Percentiles rank a stretch among this genome's conserved stretches.
Conservation (phyloP, 2,113 vertebrate species). For the Nothocercus julius region DNA sequence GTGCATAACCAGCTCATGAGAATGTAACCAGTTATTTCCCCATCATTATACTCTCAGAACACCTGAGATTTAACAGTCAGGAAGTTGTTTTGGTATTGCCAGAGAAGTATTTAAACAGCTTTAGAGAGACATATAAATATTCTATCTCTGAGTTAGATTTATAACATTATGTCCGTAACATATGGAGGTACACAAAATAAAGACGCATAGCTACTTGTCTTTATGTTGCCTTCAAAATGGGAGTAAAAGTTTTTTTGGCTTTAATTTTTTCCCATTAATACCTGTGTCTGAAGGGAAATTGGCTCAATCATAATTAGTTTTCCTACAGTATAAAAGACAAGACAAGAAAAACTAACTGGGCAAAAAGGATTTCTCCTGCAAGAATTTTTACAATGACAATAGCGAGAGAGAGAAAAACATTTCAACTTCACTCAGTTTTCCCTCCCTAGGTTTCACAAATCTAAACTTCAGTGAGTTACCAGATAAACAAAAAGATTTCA, state of each 20-base stretch:
- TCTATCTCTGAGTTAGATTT: not conserved
- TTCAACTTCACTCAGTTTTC: not conserved
- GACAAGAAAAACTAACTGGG: not conserved
- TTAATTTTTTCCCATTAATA: not conserved
- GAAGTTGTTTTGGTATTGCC: not conserved
- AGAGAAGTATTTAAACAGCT: not conserved
- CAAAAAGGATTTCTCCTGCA: not conserved
- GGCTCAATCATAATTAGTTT: constrained; percentile 3
- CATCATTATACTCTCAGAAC: not conserved
- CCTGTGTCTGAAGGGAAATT: constrained; percentile 16
- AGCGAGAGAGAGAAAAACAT: not conserved
- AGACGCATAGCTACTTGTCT: not conserved
- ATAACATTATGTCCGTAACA: not conserved
- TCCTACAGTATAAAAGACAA: not conserved
- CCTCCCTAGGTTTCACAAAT: not conserved
- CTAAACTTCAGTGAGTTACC: not conserved
- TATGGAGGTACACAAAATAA: not conserved
- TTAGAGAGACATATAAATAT: not conserved
- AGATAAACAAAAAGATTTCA: not conserved
- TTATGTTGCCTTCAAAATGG: not conserved
- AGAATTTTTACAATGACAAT: not conserved
- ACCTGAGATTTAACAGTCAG: not conserved
- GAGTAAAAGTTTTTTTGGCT: not conserved
- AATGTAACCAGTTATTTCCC: not conserved
- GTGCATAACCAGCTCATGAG: not conserved